These are phyloP conservation scores for Trachops cirrhosus DNA, from an alignment of 2,797 vertebrate genomes.

Conservation along the genomic window DNA sequence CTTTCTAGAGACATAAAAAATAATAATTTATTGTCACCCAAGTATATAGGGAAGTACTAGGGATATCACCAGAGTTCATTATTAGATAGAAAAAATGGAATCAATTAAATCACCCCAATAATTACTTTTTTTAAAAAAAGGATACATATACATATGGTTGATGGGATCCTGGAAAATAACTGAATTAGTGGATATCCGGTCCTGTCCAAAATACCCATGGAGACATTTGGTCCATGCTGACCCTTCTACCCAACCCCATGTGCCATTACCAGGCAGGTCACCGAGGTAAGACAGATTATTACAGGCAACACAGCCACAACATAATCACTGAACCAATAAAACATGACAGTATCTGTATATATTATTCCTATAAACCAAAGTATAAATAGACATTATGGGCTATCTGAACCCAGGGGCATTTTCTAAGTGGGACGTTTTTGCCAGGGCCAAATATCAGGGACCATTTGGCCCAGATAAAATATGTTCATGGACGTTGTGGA, in stretches of 20 bases:
- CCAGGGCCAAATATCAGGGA: not conserved
- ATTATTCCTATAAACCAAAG: not conserved
- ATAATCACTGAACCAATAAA: not conserved
- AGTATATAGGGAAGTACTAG: not conserved
- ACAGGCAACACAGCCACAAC: not conserved
- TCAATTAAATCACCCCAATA: not conserved
- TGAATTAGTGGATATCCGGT: not conserved
- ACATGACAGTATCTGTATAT: not conserved
- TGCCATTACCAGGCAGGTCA: not conserved
- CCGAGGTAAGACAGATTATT: not conserved
- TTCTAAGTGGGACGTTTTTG: not conserved
- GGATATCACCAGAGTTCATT: not conserved
- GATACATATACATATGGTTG: not conserved
- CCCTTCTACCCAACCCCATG: not conserved
- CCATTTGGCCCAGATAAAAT: not conserved
- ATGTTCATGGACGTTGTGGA: not conserved
- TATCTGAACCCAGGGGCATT: not conserved
- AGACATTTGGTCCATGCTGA: not conserved
- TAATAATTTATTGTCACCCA: not conserved
- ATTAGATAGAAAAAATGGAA: not conserved
- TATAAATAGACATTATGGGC: not conserved
- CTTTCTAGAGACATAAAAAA: not conserved
- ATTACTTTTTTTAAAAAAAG: not conserved
- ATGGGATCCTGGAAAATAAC: not conserved
- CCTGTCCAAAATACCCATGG: not conserved